A percentile compares a stretch with the other conserved stretches of the same genome.
phyloP scores from a whole-genome alignment of 2,797 vertebrate genomes.

The Phataginus tricuspis region DNA sequence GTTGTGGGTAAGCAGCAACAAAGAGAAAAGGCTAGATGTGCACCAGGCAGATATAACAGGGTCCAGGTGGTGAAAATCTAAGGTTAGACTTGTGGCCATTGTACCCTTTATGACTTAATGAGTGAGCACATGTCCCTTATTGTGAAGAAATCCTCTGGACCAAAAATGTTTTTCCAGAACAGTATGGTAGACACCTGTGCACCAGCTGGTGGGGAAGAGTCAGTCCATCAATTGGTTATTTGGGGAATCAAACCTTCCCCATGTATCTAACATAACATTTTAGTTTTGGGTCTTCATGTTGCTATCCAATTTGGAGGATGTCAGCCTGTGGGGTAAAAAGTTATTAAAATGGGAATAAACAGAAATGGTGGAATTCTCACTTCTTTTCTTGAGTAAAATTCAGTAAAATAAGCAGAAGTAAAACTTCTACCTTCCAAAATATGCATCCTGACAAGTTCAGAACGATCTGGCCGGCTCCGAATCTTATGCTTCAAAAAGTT shows the following conservation, averaged over 20 bases:
- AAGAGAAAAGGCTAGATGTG: not conserved
- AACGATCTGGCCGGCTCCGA: constrained; percentile 93
- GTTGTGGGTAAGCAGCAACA: not conserved
- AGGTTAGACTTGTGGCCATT: not conserved
- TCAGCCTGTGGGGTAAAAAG: constrained; percentile 37
- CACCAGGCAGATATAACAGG: not conserved
- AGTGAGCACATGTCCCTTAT: not conserved
- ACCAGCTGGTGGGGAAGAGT: not conserved
- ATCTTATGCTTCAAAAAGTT: constrained; percentile 99
- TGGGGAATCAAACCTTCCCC: constrained; percentile 32
- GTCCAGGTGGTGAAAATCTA: not conserved
- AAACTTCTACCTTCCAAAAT: constrained; percentile 93
- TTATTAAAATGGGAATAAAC: constrained; percentile 55
- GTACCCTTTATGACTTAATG: not conserved
- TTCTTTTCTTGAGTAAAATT: constrained; percentile 52
- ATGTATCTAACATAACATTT: not conserved
- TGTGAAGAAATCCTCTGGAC: constrained; percentile 14
- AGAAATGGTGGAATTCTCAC: not conserved
- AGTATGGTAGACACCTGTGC: not conserved
- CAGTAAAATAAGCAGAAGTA: not conserved
- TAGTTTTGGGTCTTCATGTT: constrained; percentile 49
- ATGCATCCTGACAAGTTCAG: constrained; percentile 97
- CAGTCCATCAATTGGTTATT: not conserved
- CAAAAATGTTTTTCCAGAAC: constrained; percentile 27
- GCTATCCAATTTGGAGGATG: constrained; percentile 27